Evolutionary conservation across 1,140 invertebrate species (phyloP).

Genomic region (Phymorhynchus buccinoides): DNA sequence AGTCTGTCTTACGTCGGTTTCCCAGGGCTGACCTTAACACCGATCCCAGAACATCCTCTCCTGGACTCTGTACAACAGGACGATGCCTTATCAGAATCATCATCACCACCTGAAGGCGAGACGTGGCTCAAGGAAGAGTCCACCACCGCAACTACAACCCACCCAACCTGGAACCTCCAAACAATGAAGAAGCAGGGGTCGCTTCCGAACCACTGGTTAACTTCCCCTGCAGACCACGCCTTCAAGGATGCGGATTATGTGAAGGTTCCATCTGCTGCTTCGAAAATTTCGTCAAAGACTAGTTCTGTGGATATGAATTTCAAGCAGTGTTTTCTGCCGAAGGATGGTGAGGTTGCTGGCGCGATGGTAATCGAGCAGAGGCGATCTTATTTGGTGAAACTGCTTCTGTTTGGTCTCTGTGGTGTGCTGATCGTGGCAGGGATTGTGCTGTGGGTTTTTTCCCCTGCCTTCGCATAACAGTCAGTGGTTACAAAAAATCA

Average conservation of each 20-base stretch:
- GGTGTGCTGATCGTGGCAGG: slow-evolving; percentile 6
- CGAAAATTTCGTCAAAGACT: background rate
- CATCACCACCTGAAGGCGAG: background rate
- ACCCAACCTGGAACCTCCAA: background rate
- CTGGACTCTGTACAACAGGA: background rate
- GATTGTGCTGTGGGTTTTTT: slow-evolving; percentile 8
- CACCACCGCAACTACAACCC: background rate
- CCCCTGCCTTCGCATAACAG: background rate
- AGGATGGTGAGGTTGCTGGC: background rate
- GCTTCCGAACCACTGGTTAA: background rate
- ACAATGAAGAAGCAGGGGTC: background rate
- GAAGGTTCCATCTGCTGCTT: background rate
- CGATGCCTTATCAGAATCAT: background rate
- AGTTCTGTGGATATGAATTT: background rate
- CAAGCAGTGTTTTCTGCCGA: slow-evolving; percentile 7
- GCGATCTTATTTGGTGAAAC: background rate
- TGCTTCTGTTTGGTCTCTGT: slow-evolving; percentile 5
- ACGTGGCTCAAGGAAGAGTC: slow-evolving; percentile 19
- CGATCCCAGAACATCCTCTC: slow-evolving; percentile 9
- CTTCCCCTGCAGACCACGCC: background rate
- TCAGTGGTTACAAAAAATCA: too few species aligned
- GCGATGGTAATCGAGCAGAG: background rate
- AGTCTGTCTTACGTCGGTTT: background rate
- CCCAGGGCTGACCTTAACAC: slow-evolving; percentile 17
- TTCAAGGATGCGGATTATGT: background rate